These are phyloP conservation scores for Crossocerus cetratus DNA, from an alignment of 2,888 invertebrate species.

Conservation along the genomic window DNA sequence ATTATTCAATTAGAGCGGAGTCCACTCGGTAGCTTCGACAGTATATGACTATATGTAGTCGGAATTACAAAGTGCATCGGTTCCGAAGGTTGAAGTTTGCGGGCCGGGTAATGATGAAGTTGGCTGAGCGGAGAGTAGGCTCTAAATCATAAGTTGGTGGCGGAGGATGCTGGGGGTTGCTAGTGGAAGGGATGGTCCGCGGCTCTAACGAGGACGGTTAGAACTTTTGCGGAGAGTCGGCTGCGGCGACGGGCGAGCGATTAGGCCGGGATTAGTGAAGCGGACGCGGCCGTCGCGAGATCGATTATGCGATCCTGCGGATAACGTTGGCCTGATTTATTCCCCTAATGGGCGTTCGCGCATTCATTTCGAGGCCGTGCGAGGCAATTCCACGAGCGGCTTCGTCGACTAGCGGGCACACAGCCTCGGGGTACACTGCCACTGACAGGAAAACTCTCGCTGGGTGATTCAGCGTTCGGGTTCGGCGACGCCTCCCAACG, in stretches of 20 bases:
- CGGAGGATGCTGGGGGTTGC: no score
- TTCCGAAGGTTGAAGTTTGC: no score
- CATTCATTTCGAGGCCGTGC: constrained; percentile 74
- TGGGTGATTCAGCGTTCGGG: constrained; percentile 76
- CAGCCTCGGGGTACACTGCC: constrained; percentile 65
- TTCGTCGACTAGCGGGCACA: constrained; percentile 63
- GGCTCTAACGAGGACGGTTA: constrained; percentile 35
- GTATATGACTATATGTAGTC: no score
- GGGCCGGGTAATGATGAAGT: no score
- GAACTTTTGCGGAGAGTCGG: constrained; percentile 44
- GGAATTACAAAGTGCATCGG: no score
- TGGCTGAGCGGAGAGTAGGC: neutral
- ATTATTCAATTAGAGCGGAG: neutral
- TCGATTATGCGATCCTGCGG: constrained; percentile 75
- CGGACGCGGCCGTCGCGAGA: constrained; percentile 56
- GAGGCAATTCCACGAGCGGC: constrained; percentile 74
- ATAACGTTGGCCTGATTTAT: constrained; percentile 76
- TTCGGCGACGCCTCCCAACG: constrained; percentile 76
- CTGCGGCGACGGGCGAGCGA: constrained; percentile 46
- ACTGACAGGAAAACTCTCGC: constrained; percentile 77
- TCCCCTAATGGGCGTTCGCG: constrained; percentile 77
- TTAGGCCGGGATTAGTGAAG: constrained; percentile 58
- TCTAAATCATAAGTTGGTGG: constrained; percentile 4
- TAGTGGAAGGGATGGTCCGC: neutral
- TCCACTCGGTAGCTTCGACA: no score